Evolutionary conservation across 2,113 vertebrate species (phyloP).

Genomic region (Fulmarus glacialis): DNA sequence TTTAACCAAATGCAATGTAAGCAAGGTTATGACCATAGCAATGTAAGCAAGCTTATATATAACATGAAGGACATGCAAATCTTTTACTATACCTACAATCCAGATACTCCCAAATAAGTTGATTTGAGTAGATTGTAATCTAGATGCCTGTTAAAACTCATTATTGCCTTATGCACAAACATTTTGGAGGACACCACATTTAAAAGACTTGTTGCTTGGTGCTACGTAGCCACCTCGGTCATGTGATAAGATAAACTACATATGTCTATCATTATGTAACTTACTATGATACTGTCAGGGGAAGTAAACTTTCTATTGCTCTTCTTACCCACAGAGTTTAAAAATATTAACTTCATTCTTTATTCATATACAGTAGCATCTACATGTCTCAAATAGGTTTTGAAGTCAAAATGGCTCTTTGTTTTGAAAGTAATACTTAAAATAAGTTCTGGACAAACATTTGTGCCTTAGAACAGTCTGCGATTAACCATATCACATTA

Average conservation of each 20-base stretch:
- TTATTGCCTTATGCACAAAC: not conserved
- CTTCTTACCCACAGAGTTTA: not conserved
- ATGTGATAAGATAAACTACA: not conserved
- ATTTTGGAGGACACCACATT: not conserved
- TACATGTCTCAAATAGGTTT: not conserved
- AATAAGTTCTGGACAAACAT: not conserved
- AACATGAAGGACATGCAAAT: not conserved
- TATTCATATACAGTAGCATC: not conserved
- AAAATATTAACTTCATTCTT: not conserved
- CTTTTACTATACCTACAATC: not conserved
- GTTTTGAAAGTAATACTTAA: not conserved
- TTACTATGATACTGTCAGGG: not conserved
- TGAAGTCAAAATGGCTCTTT: not conserved
- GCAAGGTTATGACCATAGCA: not conserved
- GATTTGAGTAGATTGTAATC: not conserved
- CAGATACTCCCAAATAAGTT: not conserved
- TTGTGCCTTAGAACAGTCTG: not conserved
- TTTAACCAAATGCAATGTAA: not conserved
- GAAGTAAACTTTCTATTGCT: not conserved
- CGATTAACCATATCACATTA: not conserved
- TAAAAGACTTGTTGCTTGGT: not conserved
- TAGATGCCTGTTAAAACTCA: not conserved
- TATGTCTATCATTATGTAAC: not conserved
- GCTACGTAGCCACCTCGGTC: not conserved
- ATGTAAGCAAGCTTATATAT: not conserved